Conservation (phyloP, 2,113 vertebrate genomes). For the Perccottus glenii region DNA sequence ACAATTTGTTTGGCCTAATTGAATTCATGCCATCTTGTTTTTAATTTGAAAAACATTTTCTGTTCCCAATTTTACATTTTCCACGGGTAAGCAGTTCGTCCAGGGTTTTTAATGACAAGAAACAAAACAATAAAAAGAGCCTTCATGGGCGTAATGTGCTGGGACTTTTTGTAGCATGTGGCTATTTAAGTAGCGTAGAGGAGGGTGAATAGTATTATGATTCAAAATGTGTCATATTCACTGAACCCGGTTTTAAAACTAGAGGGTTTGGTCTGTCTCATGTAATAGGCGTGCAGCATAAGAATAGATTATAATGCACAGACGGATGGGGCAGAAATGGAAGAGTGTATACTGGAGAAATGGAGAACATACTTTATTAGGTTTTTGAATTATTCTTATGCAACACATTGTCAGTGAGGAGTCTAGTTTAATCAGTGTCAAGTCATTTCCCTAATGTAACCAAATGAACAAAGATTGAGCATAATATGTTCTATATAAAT, state of each 20-base stretch:
- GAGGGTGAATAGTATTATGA: slow-evolving; percentile 6
- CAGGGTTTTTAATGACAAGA: not conserved
- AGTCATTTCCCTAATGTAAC: too few relatives aligned
- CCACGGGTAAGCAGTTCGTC: not conserved
- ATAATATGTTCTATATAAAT: too few relatives aligned
- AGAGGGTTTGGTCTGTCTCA: not conserved
- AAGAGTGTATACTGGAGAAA: not conserved
- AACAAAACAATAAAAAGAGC: slow-evolving; percentile 4
- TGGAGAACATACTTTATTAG: too few relatives aligned
- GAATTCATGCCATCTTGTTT: not conserved
- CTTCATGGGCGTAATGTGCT: slow-evolving; percentile 1
- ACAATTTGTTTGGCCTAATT: not conserved
- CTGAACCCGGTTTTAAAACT: slow-evolving; percentile 5
- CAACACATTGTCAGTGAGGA: too few relatives aligned
- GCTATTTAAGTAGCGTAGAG: not conserved
- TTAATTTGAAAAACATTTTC: not conserved
- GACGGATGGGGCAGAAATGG: not conserved
- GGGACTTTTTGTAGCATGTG: not conserved
- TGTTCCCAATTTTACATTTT: not conserved
- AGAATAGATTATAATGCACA: not conserved
- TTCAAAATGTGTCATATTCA: not conserved
- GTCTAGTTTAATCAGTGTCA: too few relatives aligned
- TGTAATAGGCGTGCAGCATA: slow-evolving; percentile 17
- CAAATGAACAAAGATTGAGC: too few relatives aligned
- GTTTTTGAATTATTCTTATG: not conserved